Evolutionary conservation across 2,888 invertebrate species (phyloP), one percentile per base, ranked within the genome.

Genomic region (Spodoptera exigua): DNA sequence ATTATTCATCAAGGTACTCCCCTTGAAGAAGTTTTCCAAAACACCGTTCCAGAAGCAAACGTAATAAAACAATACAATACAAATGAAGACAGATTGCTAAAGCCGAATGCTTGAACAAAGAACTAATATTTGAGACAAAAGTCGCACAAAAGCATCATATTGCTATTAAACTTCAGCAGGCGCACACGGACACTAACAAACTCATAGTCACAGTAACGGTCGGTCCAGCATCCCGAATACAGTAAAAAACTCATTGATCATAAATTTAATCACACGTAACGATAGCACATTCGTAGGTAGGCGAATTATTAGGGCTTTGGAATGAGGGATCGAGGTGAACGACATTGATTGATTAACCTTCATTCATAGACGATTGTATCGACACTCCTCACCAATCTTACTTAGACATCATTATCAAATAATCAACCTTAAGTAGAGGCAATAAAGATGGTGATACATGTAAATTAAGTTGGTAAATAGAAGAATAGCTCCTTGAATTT

Each of bases 291-390:
- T 58, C 59, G 65, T 71, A 77, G 79, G 80, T 68, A 48, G 49
- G 62, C 73, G 75, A 27, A 76, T 75, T 75, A 75, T 77, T 70
- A 74, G 69, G 65, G 78, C 40, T 71, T 57, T 54, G 45, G 78
- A 66, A 78, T 82, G 83, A 84, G 70, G 80, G 81, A 85, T 83
- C 70, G 80, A 80, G 78, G 77, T 74, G 67, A 51, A 52, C 71
- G 88, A 88, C 89, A 83, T 84, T 88, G 88, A 88, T 88, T 85
- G 88, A 88, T 88, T 80, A 78, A 86, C 84, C 85, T 87, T 70
- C 76, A 73, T 79, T 75, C 77, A 74, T 70, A 62, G 61, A 71
- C 65, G 71, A 75, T 72, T 80, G 72, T 77, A 77, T 77, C 70
- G 73, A 67, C 66, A 70, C 61, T 61, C 71, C 70, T 70, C 41